These are phyloP conservation scores for Prosopocoilus inquinatus DNA, from an alignment of 2,888 invertebrate species.

Conservation along the genomic window DNA sequence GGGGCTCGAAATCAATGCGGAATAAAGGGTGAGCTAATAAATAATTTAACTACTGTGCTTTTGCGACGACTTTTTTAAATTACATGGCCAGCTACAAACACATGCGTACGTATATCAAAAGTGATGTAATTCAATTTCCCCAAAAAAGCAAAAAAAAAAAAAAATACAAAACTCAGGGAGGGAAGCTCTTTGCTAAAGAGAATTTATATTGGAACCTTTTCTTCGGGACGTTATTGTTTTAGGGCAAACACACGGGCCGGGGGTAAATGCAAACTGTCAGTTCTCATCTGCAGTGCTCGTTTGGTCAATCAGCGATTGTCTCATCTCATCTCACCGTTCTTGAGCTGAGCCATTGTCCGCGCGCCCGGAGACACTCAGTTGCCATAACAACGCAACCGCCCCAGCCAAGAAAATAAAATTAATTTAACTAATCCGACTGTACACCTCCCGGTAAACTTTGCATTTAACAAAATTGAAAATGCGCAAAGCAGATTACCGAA, in stretches of 20 bases:
- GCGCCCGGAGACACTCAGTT: slow-evolving; percentile 29
- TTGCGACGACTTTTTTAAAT: not conserved
- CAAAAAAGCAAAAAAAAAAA: too few species aligned
- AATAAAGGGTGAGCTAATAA: not conserved
- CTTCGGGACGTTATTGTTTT: too few species aligned
- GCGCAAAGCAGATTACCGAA: slow-evolving; percentile 30
- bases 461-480: slow-evolving; percentile 32
- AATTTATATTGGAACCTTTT: too few species aligned
- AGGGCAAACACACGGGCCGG: too few species aligned
- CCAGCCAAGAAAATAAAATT: slow-evolving; percentile 38
- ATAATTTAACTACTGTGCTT: too few species aligned
- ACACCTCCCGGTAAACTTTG: slow-evolving; percentile 27
- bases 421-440: slow-evolving; percentile 38
- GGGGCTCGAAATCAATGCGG: not conserved
- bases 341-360: slow-evolving; percentile 36
- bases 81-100: not conserved
- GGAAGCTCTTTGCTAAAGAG: too few species aligned
- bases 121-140: too few species aligned
- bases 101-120: not conserved
- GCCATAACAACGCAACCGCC: slow-evolving; percentile 39
- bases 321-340: slow-evolving; percentile 35
- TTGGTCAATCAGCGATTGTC: slow-evolving; percentile 44
- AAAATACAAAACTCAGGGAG: too few species aligned
- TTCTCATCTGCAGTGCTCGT: slow-evolving; percentile 24
- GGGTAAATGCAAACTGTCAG: slow-evolving; percentile 11